Percentiles rank a stretch among this genome's conserved stretches.
Conservation (phyloP, 2,797 vertebrate species). For the Poecilia gillii region DNA sequence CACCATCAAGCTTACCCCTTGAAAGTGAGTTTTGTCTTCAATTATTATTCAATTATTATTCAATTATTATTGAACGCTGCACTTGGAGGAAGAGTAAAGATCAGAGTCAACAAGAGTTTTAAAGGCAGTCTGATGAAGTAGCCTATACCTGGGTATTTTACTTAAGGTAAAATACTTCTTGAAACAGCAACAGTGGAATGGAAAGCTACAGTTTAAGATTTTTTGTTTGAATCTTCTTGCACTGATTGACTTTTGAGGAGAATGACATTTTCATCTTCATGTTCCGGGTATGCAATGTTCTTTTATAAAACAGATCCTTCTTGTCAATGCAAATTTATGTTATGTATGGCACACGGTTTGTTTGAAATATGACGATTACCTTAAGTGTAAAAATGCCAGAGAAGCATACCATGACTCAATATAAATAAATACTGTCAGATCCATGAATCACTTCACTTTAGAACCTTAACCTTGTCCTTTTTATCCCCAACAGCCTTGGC, state of each 20-base stretch:
- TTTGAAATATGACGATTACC: slow-evolving; percentile 70
- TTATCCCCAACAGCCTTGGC: slow-evolving; percentile 69
- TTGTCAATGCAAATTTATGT: slow-evolving; percentile 27
- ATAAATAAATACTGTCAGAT: slow-evolving; percentile 67
- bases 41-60: too few species aligned
- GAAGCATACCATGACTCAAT: slow-evolving; percentile 64
- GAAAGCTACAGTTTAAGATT: slow-evolving; percentile 19
- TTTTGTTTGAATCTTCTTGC: slow-evolving; percentile 9
- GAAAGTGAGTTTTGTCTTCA: too few species aligned
- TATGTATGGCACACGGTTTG: slow-evolving; percentile 64
- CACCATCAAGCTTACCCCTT: slow-evolving; percentile 59
- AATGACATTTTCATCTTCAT: slow-evolving; percentile 5
- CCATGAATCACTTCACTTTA: slow-evolving; percentile 72
- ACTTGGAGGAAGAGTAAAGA: slow-evolving; percentile 44
- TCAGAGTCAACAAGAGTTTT: slow-evolving; percentile 63
- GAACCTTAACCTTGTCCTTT: slow-evolving; percentile 56
- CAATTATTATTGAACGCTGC: slow-evolving; percentile 59
- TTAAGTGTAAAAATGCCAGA: slow-evolving; percentile 69
- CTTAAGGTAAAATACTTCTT: slow-evolving; percentile 55
- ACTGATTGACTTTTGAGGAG: slow-evolving; percentile 8
- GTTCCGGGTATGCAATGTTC: background rate
- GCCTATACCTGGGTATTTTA: slow-evolving; percentile 49
- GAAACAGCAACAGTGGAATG: slow-evolving; percentile 30
- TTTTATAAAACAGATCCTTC: slow-evolving; percentile 14
- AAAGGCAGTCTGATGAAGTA: slow-evolving; percentile 67